Conservation (phyloP, 2,113 vertebrate species). For the Chionomys nivalis region DNA sequence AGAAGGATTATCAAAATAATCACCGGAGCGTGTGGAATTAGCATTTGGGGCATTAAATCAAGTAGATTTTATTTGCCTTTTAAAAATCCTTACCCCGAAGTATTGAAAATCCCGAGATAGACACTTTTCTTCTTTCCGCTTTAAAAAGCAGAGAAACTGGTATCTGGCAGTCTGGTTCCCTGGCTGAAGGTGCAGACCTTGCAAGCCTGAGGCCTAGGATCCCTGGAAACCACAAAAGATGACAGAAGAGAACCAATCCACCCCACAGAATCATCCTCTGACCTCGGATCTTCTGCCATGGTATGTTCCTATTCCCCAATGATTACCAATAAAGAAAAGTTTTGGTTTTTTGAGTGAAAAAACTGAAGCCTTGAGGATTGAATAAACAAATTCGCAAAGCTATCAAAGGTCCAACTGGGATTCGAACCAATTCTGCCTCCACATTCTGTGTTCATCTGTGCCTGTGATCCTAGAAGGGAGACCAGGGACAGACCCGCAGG, state of each 20-base stretch:
- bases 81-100: neutral
- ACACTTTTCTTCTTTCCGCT: neutral
- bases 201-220: neutral
- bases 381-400: neutral
- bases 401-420: neutral
- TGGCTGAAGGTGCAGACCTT: neutral
- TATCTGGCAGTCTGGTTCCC: too few relatives aligned
- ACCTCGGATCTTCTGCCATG: neutral
- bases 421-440: neutral
- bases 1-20: constrained; percentile 30
- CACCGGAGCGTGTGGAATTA: neutral
- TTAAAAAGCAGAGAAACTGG: neutral
- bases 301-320: too few relatives aligned
- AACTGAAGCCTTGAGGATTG: neutral
- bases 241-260: neutral
- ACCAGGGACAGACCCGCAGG: neutral
- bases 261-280: neutral
- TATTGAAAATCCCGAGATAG: neutral
- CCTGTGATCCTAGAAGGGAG: neutral
- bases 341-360: neutral
- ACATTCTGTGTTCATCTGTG: accelerated
- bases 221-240: neutral
- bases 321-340: neutral
- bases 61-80: neutral
- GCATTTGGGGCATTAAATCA: neutral